Conservation (phyloP, 1,140 invertebrate species). For the Formica exsecta region DNA sequence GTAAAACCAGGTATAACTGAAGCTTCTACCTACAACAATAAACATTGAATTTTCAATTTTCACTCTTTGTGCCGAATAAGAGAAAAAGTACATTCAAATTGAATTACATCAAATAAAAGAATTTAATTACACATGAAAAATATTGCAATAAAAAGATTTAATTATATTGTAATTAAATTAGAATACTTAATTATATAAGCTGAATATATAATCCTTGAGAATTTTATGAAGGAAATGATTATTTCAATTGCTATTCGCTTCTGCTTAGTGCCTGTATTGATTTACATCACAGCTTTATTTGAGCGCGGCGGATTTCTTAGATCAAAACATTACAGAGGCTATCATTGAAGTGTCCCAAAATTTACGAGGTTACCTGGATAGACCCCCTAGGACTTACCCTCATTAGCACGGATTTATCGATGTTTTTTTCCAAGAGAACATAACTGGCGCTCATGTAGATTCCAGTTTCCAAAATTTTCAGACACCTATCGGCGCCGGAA, state of each 20-base stretch:
- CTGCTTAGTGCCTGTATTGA: not conserved
- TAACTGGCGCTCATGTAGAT: not conserved
- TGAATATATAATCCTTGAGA: not conserved
- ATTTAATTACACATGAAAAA: not conserved
- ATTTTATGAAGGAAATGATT: not conserved
- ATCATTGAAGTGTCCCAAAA: conserved; percentile 60
- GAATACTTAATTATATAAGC: not conserved
- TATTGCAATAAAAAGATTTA: not conserved
- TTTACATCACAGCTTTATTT: not conserved
- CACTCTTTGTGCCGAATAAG: no score
- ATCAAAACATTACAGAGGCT: conserved; percentile 80
- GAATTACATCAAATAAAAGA: no score
- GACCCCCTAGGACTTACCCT: conserved; percentile 63
- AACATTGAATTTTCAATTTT: no score
- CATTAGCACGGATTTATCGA: conserved; percentile 80
- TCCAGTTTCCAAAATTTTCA: not conserved
- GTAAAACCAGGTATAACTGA: not conserved
- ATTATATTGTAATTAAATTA: not conserved
- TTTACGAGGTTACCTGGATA: conserved; percentile 78
- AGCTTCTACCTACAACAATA: no score
- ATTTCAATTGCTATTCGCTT: not conserved
- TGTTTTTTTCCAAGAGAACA: not conserved
- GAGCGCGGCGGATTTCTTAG: not conserved
- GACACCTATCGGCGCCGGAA: not conserved
- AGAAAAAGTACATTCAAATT: no score